A percentile compares a stretch with the other conserved stretches of the same genome.
Conservation (phyloP, 2,888 invertebrate genomes). For the Meandrusa payeni region DNA sequence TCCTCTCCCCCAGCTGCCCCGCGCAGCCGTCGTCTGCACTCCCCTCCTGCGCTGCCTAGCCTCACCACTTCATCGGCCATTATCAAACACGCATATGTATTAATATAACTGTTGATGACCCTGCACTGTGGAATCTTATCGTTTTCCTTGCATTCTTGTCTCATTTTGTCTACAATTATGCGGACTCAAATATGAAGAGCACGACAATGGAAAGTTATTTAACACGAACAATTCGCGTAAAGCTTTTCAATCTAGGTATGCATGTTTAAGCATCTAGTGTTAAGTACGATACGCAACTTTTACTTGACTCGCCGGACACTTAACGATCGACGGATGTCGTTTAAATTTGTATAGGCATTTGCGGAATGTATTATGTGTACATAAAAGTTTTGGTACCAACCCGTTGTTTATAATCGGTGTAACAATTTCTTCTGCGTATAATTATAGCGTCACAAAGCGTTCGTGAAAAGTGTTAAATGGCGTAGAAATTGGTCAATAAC, state of each 20-base stretch:
- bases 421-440: slow-evolving; percentile 21
- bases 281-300: slow-evolving; percentile 2
- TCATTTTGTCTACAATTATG: not conserved
- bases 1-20: slow-evolving; percentile 34
- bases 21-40: slow-evolving; percentile 31
- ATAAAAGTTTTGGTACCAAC: slow-evolving; percentile 18
- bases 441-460: slow-evolving; percentile 24
- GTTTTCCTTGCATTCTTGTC: slow-evolving; percentile 1
- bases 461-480: slow-evolving; percentile 21
- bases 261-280: too few species aligned
- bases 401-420: slow-evolving; percentile 22
- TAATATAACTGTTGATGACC: slow-evolving; percentile 21
- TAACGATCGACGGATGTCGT: slow-evolving; percentile 3
- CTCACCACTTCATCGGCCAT: slow-evolving; percentile 63
- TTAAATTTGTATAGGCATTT: slow-evolving; percentile 5
- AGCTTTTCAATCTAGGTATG: too few species aligned
- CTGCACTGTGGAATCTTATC: slow-evolving; percentile 13
- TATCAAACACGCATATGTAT: slow-evolving; percentile 35
- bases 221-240: too few species aligned
- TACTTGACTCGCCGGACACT: slow-evolving; percentile 10
- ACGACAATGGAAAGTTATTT: too few species aligned
- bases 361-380: slow-evolving; percentile 10
- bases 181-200: not conserved
- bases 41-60: slow-evolving; percentile 53
- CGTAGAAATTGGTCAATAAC: slow-evolving; percentile 22